Percentiles rank a stretch among this genome's conserved stretches.
phyloP scores from a whole-genome alignment of 2,888 invertebrate genomes.

The Drosophila buzzatii region DNA sequence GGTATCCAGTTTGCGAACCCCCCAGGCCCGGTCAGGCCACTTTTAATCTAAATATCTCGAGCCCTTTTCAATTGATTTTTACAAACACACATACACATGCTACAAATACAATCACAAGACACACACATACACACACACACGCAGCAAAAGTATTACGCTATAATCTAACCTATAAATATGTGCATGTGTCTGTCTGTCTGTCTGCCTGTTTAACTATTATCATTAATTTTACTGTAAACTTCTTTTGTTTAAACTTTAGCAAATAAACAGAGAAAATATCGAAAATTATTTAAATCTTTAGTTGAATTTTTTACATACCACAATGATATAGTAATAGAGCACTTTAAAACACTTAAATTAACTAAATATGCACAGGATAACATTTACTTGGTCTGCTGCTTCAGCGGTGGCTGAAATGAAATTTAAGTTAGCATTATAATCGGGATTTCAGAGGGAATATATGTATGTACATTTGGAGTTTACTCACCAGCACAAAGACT shows the following conservation, averaged over 20 bases:
- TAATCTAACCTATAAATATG: conserved; percentile 59
- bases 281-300: conserved; percentile 19
- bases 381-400: conserved; percentile 76
- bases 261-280: conserved; percentile 47
- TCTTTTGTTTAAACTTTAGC: conserved; percentile 48
- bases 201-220: conserved; percentile 10
- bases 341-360: conserved; percentile 72
- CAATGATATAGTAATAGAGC: conserved; percentile 36
- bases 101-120: conserved; percentile 40
- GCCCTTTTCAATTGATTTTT: conserved; percentile 24
- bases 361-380: conserved; percentile 28
- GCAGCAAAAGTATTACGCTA: conserved; percentile 71
- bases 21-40: conserved; percentile 2
- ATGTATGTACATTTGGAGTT: background rate
- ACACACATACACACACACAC: conserved; percentile 37
- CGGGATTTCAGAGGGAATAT: background rate
- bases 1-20: conserved; percentile 19
- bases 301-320: conserved; percentile 55
- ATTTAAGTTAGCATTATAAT: background rate
- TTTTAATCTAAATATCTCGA: conserved; percentile 28
- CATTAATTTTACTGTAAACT: conserved; percentile 33
- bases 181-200: conserved; percentile 32
- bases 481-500: conserved; percentile 84
- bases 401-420: conserved; percentile 76
- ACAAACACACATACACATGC: conserved; percentile 21